Conservation (phyloP, 2,113 vertebrate genomes). For the Nothoprocta perdicaria region DNA sequence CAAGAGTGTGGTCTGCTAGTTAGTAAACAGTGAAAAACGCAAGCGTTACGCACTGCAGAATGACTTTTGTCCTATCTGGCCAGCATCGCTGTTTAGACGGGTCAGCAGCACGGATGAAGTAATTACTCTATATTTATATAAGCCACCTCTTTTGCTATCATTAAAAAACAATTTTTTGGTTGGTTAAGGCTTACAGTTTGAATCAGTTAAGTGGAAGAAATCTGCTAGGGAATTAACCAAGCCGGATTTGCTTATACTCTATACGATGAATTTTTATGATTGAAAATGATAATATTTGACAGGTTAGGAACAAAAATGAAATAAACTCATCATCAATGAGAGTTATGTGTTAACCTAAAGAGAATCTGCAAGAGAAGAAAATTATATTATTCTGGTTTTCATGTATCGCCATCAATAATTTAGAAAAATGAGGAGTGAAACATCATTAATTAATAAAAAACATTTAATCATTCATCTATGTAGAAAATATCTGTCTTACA, state of each 20-base stretch:
- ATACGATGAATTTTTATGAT: not conserved
- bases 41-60: slow-evolving; percentile 4
- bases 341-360: not conserved
- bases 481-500: slow-evolving; percentile 69
- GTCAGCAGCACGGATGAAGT: not conserved
- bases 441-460: not conserved
- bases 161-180: not conserved
- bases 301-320: not conserved
- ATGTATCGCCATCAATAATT: not conserved
- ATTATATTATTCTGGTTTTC: not conserved
- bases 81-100: slow-evolving; percentile 8
- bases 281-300: not conserved
- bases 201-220: not conserved
- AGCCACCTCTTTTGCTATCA: not conserved
- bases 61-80: slow-evolving; percentile 56
- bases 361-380: slow-evolving; percentile 2
- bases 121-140: not conserved
- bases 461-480: slow-evolving; percentile 36
- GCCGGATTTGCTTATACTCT: slow-evolving; percentile 1
- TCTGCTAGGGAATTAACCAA: not conserved
- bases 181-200: not conserved
- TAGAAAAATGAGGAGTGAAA: not conserved
- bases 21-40: slow-evolving; percentile 40
- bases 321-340: not conserved
- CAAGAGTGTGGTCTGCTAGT: slow-evolving; percentile 2